Percentiles rank a stretch among this genome's conserved stretches.
These are phyloP conservation scores for Peromyscus eremicus DNA, from an alignment of 2,797 vertebrate species.

Conservation along the genomic window DNA sequence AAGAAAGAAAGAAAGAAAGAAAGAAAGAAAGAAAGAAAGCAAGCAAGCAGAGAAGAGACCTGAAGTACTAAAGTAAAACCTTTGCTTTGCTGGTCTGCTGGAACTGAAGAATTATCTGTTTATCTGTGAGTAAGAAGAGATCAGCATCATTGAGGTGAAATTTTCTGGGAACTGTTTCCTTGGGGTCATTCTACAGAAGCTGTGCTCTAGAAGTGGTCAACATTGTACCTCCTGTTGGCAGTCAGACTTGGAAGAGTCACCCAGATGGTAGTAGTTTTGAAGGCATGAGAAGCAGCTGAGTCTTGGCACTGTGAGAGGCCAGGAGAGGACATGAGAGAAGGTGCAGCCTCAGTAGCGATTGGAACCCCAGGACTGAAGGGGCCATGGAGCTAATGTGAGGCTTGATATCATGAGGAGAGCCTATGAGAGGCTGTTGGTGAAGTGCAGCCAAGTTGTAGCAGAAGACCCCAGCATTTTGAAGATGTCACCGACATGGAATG, in stretches of 20 bases:
- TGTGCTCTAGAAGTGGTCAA: not conserved
- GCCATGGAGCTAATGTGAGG: not conserved
- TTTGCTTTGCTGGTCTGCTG: not conserved
- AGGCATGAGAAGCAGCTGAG: not conserved
- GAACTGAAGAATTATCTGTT: not conserved
- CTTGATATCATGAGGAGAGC: not conserved
- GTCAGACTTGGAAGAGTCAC: not conserved
- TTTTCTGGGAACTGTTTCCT: not conserved
- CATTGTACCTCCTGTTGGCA: not conserved
- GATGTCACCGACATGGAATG: not conserved
- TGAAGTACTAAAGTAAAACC: not conserved
- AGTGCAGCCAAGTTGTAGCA: not conserved
- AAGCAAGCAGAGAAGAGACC: not conserved
- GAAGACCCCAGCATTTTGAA: not conserved
- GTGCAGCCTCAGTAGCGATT: not conserved
- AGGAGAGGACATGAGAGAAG: not conserved
- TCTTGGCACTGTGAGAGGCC: not conserved
- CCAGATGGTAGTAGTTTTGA: not conserved
- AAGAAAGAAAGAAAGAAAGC: too few relatives aligned
- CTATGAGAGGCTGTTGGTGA: not conserved
- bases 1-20: too few relatives aligned
- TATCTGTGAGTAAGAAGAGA: not conserved
- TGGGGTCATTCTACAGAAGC: not conserved
- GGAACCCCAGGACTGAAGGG: not conserved
- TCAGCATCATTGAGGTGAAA: not conserved